Evolutionary conservation across 2,888 invertebrate genomes (phyloP), one percentile per base, ranked within the genome.

Genomic region (Athalia cordata): DNA sequence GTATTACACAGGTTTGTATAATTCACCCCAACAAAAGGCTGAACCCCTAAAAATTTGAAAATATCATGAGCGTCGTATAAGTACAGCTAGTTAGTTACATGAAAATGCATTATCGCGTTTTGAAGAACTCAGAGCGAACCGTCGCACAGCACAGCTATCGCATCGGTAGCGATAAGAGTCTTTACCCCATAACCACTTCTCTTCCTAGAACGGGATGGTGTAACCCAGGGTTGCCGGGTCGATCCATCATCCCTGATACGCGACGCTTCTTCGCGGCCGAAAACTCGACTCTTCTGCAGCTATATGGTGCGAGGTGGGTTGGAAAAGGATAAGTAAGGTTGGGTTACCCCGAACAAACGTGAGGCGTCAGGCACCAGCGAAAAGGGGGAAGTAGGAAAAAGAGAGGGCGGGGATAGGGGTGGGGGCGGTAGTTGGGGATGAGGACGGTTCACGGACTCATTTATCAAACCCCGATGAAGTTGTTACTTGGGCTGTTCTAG

Each of bases 271-370:
- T 59, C 45, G 59, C 13, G 59, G 47, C 13, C 59, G n/a, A 43
- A 62, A 75, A 62, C 75, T 75, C 64, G 75, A 75, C 75, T 75
- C 61, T 50, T 13, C 29, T 29, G 15, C n/a, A 72, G 74, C 74
- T 72, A 61, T 78, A n/a, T 62, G 13, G 72, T 6, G 67, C 49
- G n/a, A 67, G 43, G 29, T 65, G 67, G n/a, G 52, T 65, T 75
- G 67, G 11, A 52, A 47, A n/a, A 67, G 64, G 29, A 64, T 9
- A 76, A 62, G 64, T 47, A 61, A 77, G 80, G 67, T 81, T 84
- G 82, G 83, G 82, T 84, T 81, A 80, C 77, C 78, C 82, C 82
- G 83, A 85, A 83, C 57, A 59, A 61, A 72, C 59, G 59, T 47
- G 72, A 59, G 59, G 72, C 72, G 72, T 57, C 47, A 59, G 57